These are phyloP conservation scores for Crypturellus tataupa DNA, from an alignment of 2,797 vertebrate species.

Conservation along the genomic window DNA sequence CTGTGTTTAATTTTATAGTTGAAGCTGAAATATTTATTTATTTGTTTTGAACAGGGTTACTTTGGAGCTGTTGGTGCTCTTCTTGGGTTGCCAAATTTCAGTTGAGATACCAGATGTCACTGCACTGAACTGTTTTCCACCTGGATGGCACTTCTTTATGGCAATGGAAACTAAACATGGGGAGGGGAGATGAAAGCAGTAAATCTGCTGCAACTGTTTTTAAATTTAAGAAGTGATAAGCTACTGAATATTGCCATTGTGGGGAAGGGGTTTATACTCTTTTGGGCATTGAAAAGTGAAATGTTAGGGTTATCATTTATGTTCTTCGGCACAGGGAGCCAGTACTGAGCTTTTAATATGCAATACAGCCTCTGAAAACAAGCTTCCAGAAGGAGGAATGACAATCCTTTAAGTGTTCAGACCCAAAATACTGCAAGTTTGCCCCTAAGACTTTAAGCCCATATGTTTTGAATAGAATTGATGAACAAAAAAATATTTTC, in stretches of 20 bases:
- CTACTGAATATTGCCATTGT: conserved; percentile 65
- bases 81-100: conserved; percentile 86
- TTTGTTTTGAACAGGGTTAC: conserved; percentile 81
- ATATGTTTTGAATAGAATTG: conserved; percentile 12
- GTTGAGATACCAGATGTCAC: conserved; percentile 71
- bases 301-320: background rate
- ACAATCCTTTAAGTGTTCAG: conserved; percentile 49
- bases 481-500: conserved; percentile 27
- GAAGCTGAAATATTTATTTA: background rate
- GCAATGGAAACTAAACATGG: conserved; percentile 65
- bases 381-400: conserved; percentile 63
- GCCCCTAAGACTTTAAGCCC: conserved; percentile 10
- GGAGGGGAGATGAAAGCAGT: conserved; percentile 46
- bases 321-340: conserved; percentile 57
- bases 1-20: background rate
- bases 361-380: conserved; percentile 75
- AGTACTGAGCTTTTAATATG: conserved; percentile 56
- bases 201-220: conserved; percentile 59
- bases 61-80: conserved; percentile 88
- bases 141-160: conserved; percentile 44
- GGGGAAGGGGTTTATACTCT: conserved; percentile 11
- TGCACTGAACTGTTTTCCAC: conserved; percentile 57
- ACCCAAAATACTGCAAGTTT: conserved; percentile 37
- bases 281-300: conserved; percentile 58
- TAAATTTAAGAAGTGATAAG: conserved; percentile 56